phyloP scores from a whole-genome alignment of 2,797 vertebrate genomes.

The Trachurus trachurus region DNA sequence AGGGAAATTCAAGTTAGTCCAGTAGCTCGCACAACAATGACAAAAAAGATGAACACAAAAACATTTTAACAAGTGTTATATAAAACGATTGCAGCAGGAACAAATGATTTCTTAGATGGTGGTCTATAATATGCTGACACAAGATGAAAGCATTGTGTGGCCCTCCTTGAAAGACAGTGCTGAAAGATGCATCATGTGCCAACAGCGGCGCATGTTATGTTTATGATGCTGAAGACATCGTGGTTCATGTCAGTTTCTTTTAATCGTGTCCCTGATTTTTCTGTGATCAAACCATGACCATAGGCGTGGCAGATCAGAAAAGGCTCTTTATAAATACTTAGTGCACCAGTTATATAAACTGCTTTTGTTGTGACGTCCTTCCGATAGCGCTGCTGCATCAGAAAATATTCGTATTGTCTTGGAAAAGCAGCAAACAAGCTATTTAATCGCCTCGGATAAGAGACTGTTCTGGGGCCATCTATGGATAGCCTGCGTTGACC shows the following conservation, averaged over 20 bases:
- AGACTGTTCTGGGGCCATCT: conserved; percentile 7
- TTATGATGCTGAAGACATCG: not conserved
- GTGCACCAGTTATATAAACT: not conserved
- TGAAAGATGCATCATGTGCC: conserved; percentile 15
- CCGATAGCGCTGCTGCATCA: not conserved
- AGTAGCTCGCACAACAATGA: too few relatives aligned
- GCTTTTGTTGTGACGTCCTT: not conserved
- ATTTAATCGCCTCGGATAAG: not conserved
- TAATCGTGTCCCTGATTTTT: conserved; percentile 17
- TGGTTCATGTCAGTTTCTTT: not conserved
- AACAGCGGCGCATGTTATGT: conserved; percentile 5
- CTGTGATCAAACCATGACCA: not conserved
- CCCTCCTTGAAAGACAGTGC: conserved; percentile 21
- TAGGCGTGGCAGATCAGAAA: not conserved
- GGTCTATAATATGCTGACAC: not conserved
- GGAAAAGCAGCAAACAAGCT: conserved; percentile 8
- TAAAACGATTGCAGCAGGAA: too few relatives aligned
- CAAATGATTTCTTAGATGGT: too few relatives aligned
- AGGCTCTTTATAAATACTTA: not conserved
- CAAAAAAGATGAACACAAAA: too few relatives aligned
- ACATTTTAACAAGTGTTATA: too few relatives aligned
- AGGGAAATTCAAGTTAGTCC: too few relatives aligned
- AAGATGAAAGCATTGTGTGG: conserved; percentile 9
- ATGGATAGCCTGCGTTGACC: not conserved
- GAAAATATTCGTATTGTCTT: conserved; percentile 12